These are phyloP conservation scores for Drosophila putrida DNA, from an alignment of 2,888 invertebrate species.

Conservation along the genomic window DNA sequence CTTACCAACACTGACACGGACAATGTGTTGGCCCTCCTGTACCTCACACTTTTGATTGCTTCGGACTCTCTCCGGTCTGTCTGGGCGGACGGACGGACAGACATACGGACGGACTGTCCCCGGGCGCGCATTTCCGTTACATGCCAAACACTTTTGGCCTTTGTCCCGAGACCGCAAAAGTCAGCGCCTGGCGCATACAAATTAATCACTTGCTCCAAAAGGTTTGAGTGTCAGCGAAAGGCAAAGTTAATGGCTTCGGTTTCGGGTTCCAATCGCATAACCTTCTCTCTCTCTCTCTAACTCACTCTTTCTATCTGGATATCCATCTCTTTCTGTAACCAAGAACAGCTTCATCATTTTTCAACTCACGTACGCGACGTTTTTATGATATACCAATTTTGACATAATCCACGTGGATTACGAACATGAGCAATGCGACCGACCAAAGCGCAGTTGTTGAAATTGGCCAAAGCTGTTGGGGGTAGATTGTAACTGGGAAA, in stretches of 20 bases:
- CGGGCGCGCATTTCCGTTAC: conserved; percentile 78
- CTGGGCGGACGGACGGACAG: conserved; percentile 10
- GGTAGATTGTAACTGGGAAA: conserved; percentile 16
- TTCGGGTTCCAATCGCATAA: conserved; percentile 32
- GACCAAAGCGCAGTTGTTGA: conserved; percentile 36
- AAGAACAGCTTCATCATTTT: conserved; percentile 28
- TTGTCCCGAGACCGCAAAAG: conserved; percentile 76
- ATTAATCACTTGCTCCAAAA: conserved; percentile 73
- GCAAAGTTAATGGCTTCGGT: conserved; percentile 62
- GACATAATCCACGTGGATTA: conserved; percentile 83
- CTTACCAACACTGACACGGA: conserved; percentile 45
- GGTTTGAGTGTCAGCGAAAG: conserved; percentile 60
- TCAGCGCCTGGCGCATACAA: conserved; percentile 76
- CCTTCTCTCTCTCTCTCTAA: background rate
- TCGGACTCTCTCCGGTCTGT: background rate
- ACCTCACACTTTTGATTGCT: background rate
- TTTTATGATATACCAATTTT: conserved; percentile 84
- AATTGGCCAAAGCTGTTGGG: conserved; percentile 51
- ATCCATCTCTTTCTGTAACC: background rate
- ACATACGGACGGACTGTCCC: conserved; percentile 49
- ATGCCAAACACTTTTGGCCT: conserved; percentile 80
- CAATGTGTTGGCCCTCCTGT: conserved; percentile 33
- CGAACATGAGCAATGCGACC: conserved; percentile 54
- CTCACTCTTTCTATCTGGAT: background rate
- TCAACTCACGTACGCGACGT: conserved; percentile 81